Evolutionary conservation across 2,113 vertebrate genomes (phyloP), one percentile per base, ranked within the genome.

Genomic region (Eublepharis macularius): DNA sequence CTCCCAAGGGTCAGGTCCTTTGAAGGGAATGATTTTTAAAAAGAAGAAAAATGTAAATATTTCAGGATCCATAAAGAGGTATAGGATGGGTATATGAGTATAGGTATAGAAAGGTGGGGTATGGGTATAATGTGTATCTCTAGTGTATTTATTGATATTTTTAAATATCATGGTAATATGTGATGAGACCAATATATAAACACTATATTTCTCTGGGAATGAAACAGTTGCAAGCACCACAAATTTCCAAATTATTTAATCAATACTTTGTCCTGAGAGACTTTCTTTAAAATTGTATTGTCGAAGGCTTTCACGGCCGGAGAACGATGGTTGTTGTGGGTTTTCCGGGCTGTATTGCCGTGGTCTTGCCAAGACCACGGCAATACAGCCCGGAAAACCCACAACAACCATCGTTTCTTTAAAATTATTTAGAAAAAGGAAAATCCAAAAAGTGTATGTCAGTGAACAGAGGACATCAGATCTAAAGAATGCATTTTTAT

Each of bases 401-500:
- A n/a, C n/a, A n/a, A n/a, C n/a, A n/a, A n/a, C n/a, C n/a, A n/a
- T n/a, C n/a, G n/a, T 85, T 60, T 39, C 60, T 32, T 47, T 80
- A 85, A 72, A 75, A 79, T 1, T 2, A 54, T 47, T 82, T 73
- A 79, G 66, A 87, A 72, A 51, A 36, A 85, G 47, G 81, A 32
- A 80, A 68, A 86, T 36, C 12, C 36, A 83, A 13, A 26, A 86
- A 82, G 51, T 78, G 69, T 36, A 60, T 89, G 0, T 0, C 76
- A 79, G 68, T 75, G 72, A 76, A 74, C 84, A 6, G 0, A 41
- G 69, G 80, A 45, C 2, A 36, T 32, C 19, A 34, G 57, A 82
- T 76, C 86, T 49, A 86, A 91, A 88, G 45, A 19, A 87, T 1
- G 1, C 0, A 0, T 57, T 87, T 84, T 89, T 34, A 87, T 82